Evolutionary conservation across 2,113 vertebrate genomes (phyloP), one percentile per base, ranked within the genome.

Genomic region (Spheniscus mendiculus): DNA sequence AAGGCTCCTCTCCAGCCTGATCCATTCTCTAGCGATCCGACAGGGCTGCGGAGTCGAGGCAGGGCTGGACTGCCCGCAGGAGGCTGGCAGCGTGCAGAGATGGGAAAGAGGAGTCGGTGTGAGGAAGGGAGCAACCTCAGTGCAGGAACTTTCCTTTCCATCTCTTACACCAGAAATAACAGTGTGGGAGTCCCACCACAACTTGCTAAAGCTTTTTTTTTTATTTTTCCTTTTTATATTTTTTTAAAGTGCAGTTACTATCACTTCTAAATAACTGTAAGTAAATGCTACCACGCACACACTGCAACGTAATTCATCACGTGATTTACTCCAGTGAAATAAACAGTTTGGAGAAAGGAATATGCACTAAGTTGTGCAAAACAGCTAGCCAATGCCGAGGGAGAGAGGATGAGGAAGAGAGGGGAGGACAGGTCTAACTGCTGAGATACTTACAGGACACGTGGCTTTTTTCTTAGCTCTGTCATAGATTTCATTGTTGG

Each of bases 11-110:
- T 76, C 85, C 38, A 38, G 56, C 38, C 52, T 45, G 47, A 62
- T 14, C 55, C 62, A 16, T 58, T 49, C 56, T 67, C 71, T 19
- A 23, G 45, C 2, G 2, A 40, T 38, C 55, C 2, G 1, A 56
- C 18, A 40, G 62, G 45, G 25, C 21, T 18, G 26, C 25, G 1
- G 1, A 34, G 58, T 7, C 0, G 3, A 18, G n/a, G 65, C 44
- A 14, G 45, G n/a, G 45, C 53, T 30, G 78, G 27, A 9, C 65
- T 61, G 59, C 52, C 56, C 2, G 1, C 11, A 21, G 55, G 23
- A 76, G 36, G 36, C 15, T 10, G 36, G 18, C 42, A 52, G 42
- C 3, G 0, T 26, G 12, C 14, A 11, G 34, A 47, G 44, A 12
- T 8, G 52, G 70, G 34, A 10, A 62, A 25, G 15, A 42, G 49